phyloP scores from a whole-genome alignment of 2,888 invertebrate genomes.

The Dusona sp. region DNA sequence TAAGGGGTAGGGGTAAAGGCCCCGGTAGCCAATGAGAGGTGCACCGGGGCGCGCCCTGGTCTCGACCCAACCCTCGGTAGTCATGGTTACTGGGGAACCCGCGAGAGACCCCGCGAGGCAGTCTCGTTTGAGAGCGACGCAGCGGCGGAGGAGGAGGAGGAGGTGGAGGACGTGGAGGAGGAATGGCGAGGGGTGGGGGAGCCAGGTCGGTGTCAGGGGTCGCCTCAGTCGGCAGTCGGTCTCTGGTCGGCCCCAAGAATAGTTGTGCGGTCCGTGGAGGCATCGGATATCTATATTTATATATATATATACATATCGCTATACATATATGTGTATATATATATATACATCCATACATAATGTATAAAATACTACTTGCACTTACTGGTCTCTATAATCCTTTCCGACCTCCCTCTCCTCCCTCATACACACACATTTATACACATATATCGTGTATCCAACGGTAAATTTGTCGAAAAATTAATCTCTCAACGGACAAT shows the following conservation, averaged over 20 bases:
- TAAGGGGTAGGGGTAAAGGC: constrained; percentile 76
- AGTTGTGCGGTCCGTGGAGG: constrained; percentile 78
- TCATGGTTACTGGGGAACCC: constrained; percentile 82
- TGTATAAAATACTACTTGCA: constrained; percentile 31
- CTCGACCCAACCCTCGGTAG: constrained; percentile 84
- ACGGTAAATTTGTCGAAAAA: constrained; percentile 33
- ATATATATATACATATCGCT: constrained; percentile 10
- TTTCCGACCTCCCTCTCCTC: constrained; percentile 29
- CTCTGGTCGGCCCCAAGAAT: constrained; percentile 84
- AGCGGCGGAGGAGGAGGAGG: constrained; percentile 21
- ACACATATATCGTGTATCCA: neutral
- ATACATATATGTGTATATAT: constrained; percentile 18
- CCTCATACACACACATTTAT: neutral
- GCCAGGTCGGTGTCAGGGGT: constrained; percentile 84
- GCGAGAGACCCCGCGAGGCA: constrained; percentile 81
- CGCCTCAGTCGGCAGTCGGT: constrained; percentile 84
- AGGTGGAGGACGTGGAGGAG: constrained; percentile 56
- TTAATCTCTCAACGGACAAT: constrained; percentile 7
- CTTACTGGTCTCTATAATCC: constrained; percentile 25
- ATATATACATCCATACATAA: constrained; percentile 20
- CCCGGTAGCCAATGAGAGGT: constrained; percentile 82
- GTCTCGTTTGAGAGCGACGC: constrained; percentile 35
- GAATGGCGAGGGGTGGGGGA: constrained; percentile 73
- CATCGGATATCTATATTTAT: constrained; percentile 69
- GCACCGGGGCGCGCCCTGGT: constrained; percentile 82